Percentiles rank a stretch among this genome's conserved stretches.
phyloP scores from a whole-genome alignment of 2,888 invertebrate species.

The Cheilosia vernalis region DNA sequence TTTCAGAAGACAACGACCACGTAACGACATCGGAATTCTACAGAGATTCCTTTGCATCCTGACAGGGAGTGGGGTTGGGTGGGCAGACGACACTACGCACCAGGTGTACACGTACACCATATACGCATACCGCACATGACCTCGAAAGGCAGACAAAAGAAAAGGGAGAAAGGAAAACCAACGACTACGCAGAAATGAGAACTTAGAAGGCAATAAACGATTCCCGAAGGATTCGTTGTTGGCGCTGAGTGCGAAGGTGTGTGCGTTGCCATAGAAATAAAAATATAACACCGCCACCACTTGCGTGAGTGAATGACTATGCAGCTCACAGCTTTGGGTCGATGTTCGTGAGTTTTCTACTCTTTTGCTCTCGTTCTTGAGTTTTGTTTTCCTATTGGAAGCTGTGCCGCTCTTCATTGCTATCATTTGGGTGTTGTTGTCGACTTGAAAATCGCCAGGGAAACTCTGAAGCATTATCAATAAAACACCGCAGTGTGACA shows the following conservation, averaged over 20 bases:
- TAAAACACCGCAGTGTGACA: conserved; percentile 57
- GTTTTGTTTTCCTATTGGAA: conserved; percentile 34
- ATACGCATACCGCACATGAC: conserved; percentile 1
- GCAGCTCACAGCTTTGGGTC: conserved; percentile 42
- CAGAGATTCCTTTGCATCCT: conserved; percentile 53
- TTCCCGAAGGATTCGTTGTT: conserved; percentile 38
- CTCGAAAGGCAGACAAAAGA: conserved; percentile 17
- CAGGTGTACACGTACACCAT: not conserved
- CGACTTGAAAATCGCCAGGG: conserved; percentile 27
- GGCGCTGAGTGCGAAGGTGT: not conserved
- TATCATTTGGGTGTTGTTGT: not conserved
- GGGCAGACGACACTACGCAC: not conserved
- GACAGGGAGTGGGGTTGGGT: not conserved
- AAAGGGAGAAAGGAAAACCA: conserved; percentile 26
- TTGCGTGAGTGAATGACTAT: conserved; percentile 47
- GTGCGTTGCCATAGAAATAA: conserved; percentile 53
- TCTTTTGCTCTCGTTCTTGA: conserved; percentile 39
- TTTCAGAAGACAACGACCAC: conserved; percentile 33
- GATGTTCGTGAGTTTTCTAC: conserved; percentile 41
- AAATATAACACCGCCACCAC: conserved; percentile 43
- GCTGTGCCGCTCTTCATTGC: not conserved
- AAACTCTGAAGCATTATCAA: conserved; percentile 29
- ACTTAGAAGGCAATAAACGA: conserved; percentile 59
- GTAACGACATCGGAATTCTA: conserved; percentile 61
- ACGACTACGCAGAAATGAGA: conserved; percentile 63